Conservation (phyloP, 1,140 invertebrate species). For the Tetramorium simillimum region DNA sequence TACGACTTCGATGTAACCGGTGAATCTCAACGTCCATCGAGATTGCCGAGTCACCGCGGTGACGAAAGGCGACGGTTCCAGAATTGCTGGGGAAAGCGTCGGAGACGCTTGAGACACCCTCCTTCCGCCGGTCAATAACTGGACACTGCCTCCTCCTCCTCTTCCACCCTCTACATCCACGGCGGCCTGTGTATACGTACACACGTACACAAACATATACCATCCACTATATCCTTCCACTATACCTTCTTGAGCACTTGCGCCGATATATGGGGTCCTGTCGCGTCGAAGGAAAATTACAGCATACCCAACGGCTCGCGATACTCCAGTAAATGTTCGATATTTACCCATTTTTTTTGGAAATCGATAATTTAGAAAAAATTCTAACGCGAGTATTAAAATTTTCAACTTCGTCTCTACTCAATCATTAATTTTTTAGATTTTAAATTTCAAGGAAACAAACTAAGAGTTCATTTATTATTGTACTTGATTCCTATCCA, state of each 20-base stretch:
- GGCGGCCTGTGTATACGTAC: slow-evolving; percentile 13
- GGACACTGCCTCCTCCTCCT: slow-evolving; percentile 77
- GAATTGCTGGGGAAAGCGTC: slow-evolving; percentile 64
- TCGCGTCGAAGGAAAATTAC: slow-evolving; percentile 16
- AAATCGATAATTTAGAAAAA: neutral
- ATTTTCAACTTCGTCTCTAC: neutral
- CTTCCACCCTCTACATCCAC: slow-evolving; percentile 58
- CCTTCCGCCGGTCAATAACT: slow-evolving; percentile 83
- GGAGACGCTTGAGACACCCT: slow-evolving; percentile 76
- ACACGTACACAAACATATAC: neutral
- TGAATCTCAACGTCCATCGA: slow-evolving; percentile 20
- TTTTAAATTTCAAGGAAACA: neutral
- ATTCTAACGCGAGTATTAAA: neutral
- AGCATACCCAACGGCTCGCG: neutral
- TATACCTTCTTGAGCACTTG: slow-evolving; percentile 25
- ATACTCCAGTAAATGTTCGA: neutral
- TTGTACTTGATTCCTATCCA: neutral
- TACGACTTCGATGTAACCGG: neutral
- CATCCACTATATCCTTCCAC: slow-evolving; percentile 27
- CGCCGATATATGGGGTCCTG: slow-evolving; percentile 9
- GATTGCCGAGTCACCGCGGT: slow-evolving; percentile 3
- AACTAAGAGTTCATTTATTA: neutral
- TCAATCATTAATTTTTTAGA: neutral
- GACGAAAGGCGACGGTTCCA: slow-evolving; percentile 55
- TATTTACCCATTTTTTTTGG: neutral